phyloP scores from a whole-genome alignment of 2,797 vertebrate genomes.

The Sebastes taczanowskii region DNA sequence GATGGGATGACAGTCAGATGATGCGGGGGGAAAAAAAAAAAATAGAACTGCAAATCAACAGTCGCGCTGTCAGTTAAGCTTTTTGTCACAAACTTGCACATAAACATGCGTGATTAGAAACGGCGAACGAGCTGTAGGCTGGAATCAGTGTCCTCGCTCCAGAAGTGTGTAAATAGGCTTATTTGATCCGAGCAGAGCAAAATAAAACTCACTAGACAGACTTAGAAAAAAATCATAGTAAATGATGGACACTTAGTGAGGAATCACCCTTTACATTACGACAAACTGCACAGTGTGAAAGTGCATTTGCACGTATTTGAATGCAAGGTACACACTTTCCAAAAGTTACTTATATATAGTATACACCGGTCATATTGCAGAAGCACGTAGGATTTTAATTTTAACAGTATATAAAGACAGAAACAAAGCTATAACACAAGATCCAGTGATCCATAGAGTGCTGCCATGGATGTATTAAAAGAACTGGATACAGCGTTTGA shows the following conservation, averaged over 20 bases:
- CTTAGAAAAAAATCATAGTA: constrained; percentile 3
- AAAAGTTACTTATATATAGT: neutral
- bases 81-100: constrained; percentile 75
- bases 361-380: neutral
- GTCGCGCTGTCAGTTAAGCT: constrained; percentile 75
- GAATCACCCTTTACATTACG: constrained; percentile 2
- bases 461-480: too few relatives aligned
- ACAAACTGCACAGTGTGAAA: constrained; percentile 5
- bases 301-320: neutral
- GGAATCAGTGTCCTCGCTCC: constrained; percentile 50
- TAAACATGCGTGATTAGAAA: constrained; percentile 77
- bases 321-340: neutral
- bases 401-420: neutral
- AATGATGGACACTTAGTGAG: constrained; percentile 28
- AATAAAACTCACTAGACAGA: constrained; percentile 26
- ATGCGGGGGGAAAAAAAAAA: constrained; percentile 18
- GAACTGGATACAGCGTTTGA: too few relatives aligned
- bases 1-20: constrained; percentile 75
- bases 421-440: neutral
- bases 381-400: neutral
- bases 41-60: constrained; percentile 73
- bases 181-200: constrained; percentile 44
- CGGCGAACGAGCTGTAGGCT: constrained; percentile 61
- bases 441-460: constrained; percentile 1
- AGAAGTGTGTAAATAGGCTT: constrained; percentile 52